These are phyloP conservation scores for Calliopum simillimum DNA, from an alignment of 2,888 invertebrate genomes.

Conservation along the genomic window DNA sequence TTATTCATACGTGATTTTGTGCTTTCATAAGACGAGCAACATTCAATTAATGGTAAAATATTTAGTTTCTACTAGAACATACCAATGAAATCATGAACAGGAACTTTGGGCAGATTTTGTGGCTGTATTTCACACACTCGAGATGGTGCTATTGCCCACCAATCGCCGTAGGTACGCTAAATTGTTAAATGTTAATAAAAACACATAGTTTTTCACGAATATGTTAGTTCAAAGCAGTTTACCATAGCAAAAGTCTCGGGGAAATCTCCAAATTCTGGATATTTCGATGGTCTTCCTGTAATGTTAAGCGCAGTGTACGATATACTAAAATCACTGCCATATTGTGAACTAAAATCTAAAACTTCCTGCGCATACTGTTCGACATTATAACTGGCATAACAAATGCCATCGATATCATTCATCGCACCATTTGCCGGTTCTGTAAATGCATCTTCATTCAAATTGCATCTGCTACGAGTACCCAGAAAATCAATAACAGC, in stretches of 20 bases:
- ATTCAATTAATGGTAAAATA: no score
- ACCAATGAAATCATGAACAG: constrained; percentile 87
- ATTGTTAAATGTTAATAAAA: constrained; percentile 34
- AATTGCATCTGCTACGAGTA: constrained; percentile 38
- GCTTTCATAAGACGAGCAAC: no score
- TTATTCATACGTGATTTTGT: no score
- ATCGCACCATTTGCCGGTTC: constrained; percentile 37
- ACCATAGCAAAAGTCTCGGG: constrained; percentile 92
- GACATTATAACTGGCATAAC: constrained; percentile 60
- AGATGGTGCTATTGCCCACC: constrained; percentile 87
- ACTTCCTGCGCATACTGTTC: constrained; percentile 86
- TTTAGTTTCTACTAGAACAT: constrained; percentile 46
- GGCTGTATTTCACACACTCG: constrained; percentile 78
- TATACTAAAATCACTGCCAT: constrained; percentile 88
- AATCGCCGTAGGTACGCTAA: constrained; percentile 85
- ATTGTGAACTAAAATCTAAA: constrained; percentile 88
- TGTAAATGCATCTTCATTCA: constrained; percentile 30
- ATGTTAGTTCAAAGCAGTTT: constrained; percentile 65
- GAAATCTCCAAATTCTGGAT: constrained; percentile 91
- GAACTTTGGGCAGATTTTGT: constrained; percentile 75
- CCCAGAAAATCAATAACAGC: constrained; percentile 52
- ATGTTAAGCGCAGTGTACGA: constrained; percentile 91
- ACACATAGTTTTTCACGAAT: not conserved
- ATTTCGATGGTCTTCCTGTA: constrained; percentile 85
- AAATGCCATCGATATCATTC: constrained; percentile 43